These are phyloP conservation scores for Spilosoma lubricipeda DNA, from an alignment of 2,888 invertebrate species.

Conservation along the genomic window DNA sequence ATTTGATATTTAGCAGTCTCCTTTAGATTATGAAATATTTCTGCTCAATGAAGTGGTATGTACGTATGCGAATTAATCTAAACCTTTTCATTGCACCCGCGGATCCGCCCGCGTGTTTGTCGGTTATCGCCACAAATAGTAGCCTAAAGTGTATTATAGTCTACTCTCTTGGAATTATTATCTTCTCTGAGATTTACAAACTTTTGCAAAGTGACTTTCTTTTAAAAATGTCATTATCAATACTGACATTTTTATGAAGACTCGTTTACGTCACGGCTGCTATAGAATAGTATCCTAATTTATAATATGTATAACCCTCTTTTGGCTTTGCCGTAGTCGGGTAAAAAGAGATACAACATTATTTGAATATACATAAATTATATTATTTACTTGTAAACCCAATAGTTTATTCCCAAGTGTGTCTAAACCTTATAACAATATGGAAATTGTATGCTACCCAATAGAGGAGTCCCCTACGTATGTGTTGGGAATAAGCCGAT, in stretches of 20 bases:
- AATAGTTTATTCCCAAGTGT: slow-evolving; percentile 11
- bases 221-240: background rate
- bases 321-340: too few species aligned
- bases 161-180: too few species aligned
- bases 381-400: slow-evolving; percentile 18
- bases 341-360: background rate
- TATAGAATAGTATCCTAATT: background rate
- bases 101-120: too few species aligned
- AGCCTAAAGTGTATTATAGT: too few species aligned
- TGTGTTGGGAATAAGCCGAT: slow-evolving; percentile 14
- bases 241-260: background rate
- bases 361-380: slow-evolving; percentile 19
- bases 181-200: too few species aligned
- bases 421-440: slow-evolving; percentile 21
- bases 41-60: too few species aligned
- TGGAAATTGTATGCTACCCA: slow-evolving; percentile 26
- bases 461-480: slow-evolving; percentile 8
- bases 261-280: background rate
- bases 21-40: too few species aligned
- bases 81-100: too few species aligned
- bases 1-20: background rate
- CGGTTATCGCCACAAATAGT: too few species aligned
- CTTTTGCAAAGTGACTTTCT: too few species aligned
- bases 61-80: too few species aligned
- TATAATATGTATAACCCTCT: too few species aligned